Base-by-base conservation (phyloP, 2,797 vertebrate genomes). In the Anguilla anguilla region DNA sequence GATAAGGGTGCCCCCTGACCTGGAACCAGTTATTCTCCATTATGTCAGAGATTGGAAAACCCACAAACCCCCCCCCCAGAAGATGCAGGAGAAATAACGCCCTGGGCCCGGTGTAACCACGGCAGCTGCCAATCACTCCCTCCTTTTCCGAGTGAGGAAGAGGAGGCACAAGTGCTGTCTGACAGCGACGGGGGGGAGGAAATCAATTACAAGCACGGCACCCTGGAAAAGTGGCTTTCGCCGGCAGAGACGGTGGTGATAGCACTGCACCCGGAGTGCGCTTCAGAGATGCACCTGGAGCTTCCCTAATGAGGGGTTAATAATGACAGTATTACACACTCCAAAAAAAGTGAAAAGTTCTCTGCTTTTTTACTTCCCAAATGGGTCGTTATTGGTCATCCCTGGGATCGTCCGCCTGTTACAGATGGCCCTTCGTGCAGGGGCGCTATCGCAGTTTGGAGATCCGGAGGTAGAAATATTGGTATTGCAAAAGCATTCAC, bases 191-290 rank as follows among this genome's bases (percentile, higher is more conserved):
- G 39, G 25, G 39, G 25, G 82, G 11, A 53, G 59, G 53, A 43
- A 46, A 87, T 87, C 79, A 55, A 22, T 64, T 74, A 82, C 84
- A 72, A 83, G 83, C 59, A 72, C 79, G 39, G 57, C 43, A 59
- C 53, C 28, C 57, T 28, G 19, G 35, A 72, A n/a, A 69, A 87
- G 64, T 55, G 39, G 28, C 74, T 79, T 43, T 79, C 15, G 5
- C 35, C 6, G 6, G 39, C 74, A 15, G 74, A 46, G 15, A 72
- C 11, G 69, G 69, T 10, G 69, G 28, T 6, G 69, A 35, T 31
- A 11, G 67, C 67, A 6, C 5, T n/a, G 6, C 5, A 1, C n/a
- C 69, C 28, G 2, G 35, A 19, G 35, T 22, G 74, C 1, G 15
- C 74, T 19, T 19, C 10, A 79, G 1, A 46, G 35, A 13, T 22